A percentile compares a stretch with the other conserved stretches of the same genome.
phyloP scores from a whole-genome alignment of 2,888 invertebrate species.

The Chaitophorus viminalis region DNA sequence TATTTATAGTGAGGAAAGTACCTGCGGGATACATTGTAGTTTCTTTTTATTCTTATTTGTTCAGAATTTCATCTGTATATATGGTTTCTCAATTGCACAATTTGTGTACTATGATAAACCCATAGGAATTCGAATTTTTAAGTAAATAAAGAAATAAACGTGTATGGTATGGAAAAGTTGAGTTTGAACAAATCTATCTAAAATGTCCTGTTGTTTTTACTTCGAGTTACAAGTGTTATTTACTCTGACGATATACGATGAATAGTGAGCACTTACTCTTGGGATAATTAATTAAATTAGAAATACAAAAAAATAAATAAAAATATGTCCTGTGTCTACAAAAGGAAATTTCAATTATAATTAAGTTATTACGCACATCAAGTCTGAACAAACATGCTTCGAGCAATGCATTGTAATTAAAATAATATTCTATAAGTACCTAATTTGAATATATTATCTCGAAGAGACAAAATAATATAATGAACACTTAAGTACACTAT shows the following conservation, averaged over 20 bases:
- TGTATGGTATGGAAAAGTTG: too few relatives aligned
- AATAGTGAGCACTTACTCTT: not conserved
- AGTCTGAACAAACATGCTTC: conserved; percentile 15
- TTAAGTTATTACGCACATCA: not conserved
- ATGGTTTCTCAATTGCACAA: too few relatives aligned
- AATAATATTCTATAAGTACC: conserved; percentile 23
- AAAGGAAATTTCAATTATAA: conserved; percentile 26
- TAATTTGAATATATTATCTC: conserved; percentile 16
- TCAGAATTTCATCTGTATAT: too few relatives aligned
- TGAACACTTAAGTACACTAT: not conserved
- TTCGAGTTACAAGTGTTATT: too few relatives aligned
- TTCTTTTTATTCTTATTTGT: not conserved
- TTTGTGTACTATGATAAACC: too few relatives aligned
- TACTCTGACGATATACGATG: too few relatives aligned
- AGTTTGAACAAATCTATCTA: too few relatives aligned
- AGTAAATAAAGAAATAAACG: too few relatives aligned
- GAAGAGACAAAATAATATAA: conserved; percentile 24
- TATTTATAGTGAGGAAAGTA: not conserved
- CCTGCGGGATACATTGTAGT: not conserved
- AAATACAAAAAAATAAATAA: not conserved
- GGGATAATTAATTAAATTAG: not conserved
- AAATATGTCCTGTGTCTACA: not conserved
- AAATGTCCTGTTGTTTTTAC: too few relatives aligned
- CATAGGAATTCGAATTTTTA: too few relatives aligned
- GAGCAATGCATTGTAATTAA: conserved; percentile 2